Conservation (phyloP, 2,797 vertebrate genomes). For the Centropyge bicolor region DNA sequence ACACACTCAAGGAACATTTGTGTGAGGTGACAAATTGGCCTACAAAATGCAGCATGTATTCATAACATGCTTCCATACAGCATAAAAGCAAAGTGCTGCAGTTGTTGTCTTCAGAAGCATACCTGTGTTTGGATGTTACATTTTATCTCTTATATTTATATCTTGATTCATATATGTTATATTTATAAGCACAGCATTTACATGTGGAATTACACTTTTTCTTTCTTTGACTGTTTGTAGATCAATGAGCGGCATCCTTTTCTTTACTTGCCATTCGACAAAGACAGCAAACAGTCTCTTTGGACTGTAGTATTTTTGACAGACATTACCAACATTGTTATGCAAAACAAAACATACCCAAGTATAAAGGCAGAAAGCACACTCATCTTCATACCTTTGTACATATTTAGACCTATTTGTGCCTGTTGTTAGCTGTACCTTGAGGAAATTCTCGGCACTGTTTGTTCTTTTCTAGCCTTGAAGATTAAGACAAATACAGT, state of each 20-base stretch:
- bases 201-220: constrained; percentile 4
- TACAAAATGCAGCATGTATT: constrained; percentile 52
- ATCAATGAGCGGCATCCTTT: neutral
- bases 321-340: neutral
- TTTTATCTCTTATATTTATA: constrained; percentile 10
- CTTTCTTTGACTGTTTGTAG: neutral
- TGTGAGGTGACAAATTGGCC: constrained; percentile 68
- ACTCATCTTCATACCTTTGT: neutral
- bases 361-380: neutral
- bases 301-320: constrained; percentile 1
- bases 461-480: constrained; percentile 6
- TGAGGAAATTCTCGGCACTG: neutral
- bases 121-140: constrained; percentile 25
- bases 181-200: neutral
- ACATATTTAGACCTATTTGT: neutral
- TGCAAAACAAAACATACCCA: constrained; percentile 20
- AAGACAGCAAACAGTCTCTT: neutral
- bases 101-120: constrained; percentile 18
- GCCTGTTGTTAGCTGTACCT: neutral
- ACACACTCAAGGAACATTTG: constrained; percentile 62
- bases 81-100: constrained; percentile 37
- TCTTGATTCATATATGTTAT: constrained; percentile 16
- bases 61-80: constrained; percentile 24
- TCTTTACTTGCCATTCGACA: neutral
- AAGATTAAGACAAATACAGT: constrained; percentile 4